phyloP scores from a whole-genome alignment of 1,140 invertebrate genomes.

The Mamestra configurata region DNA sequence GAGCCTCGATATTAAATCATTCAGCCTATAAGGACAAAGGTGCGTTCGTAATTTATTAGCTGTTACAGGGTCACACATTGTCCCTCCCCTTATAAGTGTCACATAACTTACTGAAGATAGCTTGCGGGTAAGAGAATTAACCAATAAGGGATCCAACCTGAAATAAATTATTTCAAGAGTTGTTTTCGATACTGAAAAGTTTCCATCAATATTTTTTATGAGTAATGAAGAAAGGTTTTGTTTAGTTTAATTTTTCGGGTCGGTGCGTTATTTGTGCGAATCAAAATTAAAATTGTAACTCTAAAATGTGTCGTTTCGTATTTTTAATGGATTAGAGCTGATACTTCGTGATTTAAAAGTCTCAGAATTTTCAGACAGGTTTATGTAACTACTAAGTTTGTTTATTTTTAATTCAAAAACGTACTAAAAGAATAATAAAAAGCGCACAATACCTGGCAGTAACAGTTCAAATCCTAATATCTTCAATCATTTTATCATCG shows the following conservation, averaged over 20 bases:
- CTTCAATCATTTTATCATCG: constrained; percentile 53
- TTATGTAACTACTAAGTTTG: background rate
- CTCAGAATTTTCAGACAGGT: background rate
- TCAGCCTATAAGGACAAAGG: background rate
- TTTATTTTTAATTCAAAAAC: background rate
- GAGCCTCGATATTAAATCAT: background rate
- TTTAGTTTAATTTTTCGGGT: background rate
- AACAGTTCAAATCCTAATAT: constrained; percentile 44
- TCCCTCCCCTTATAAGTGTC: constrained; percentile 24
- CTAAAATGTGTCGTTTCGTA: background rate
- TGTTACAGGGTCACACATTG: constrained; percentile 25
- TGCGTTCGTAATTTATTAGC: constrained; percentile 30
- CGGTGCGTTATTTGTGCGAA: background rate
- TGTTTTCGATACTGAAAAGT: background rate
- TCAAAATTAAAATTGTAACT: background rate
- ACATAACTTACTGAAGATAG: constrained; percentile 28
- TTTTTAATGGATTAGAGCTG: background rate
- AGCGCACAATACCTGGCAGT: constrained; percentile 53
- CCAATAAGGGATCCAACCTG: background rate
- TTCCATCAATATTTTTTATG: background rate
- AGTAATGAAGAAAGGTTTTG: background rate
- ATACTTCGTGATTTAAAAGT: background rate
- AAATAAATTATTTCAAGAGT: background rate
- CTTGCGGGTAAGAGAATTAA: background rate
- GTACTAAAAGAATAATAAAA: constrained; percentile 25